Evolutionary conservation across 2,797 vertebrate genomes (phyloP), one percentile per base, ranked within the genome.

Genomic region (Meda fulgida): DNA sequence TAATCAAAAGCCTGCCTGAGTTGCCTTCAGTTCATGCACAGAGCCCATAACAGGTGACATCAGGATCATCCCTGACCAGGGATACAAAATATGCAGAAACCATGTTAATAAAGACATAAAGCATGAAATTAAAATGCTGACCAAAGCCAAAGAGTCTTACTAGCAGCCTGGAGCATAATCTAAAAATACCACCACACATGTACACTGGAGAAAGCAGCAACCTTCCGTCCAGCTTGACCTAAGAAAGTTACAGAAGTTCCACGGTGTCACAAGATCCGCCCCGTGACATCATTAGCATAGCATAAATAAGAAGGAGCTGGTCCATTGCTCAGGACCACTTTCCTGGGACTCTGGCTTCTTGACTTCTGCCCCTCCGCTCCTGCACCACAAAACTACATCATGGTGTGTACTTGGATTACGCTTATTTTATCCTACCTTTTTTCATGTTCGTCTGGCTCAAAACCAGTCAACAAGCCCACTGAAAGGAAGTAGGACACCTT

Each of bases 221-320:
- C 95, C 94, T 93, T 92, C 93, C 94, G 96, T 93, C 95, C 94
- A 92, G 94, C 93, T 96, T 98, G 97, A 97, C 97, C 98, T 98
- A 98, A 99, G 98, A 99, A 98, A 99, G 98, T 93, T 97, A 97
- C 96, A 97, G 96, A 97, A 95, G 95, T 94, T 94, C 88, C 93
- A 90, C 69, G 86, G 89, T 93, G 96, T 97, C 95, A 98, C 90
- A 92, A 78, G 96, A 97, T 96, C 95, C 91, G 78, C 83, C 90
- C 84, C 29, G 76, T 96, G 95, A 95, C 94, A 92, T 98, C 96
- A 97, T 93, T 67, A 69, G 89, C 83, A 80, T 48, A 26, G 9
- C 91, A 94, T 96, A 96, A 96, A 98, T 99, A 99, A 97, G 96
- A 96, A 94, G 94, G 92, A 93, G 93, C 81, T 84, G 77, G 91